Evolutionary conservation across 1,140 invertebrate species (phyloP).

Genomic region (Pseudomyrmex sp.): DNA sequence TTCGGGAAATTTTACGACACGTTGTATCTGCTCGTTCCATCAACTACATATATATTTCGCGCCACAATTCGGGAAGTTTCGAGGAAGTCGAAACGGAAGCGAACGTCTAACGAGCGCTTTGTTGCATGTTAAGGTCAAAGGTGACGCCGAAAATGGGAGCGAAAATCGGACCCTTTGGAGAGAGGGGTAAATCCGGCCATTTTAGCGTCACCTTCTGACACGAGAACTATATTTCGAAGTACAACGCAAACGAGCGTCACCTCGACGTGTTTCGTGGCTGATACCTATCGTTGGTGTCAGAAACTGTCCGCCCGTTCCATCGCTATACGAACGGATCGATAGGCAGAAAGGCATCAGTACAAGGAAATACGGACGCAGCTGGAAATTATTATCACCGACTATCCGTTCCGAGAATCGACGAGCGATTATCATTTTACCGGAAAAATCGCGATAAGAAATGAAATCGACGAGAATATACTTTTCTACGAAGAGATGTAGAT

Average conservation of each 20-base stretch:
- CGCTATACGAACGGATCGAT: conserved; percentile 26
- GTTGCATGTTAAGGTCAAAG: conserved; percentile 51
- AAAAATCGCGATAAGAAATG: conserved; percentile 1
- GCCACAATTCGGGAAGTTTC: conserved; percentile 43
- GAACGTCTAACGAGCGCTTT: conserved; percentile 37
- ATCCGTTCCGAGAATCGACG: neutral
- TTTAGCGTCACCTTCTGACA: conserved; percentile 53
- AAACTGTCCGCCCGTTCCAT: conserved; percentile 47
- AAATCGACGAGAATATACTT: neutral
- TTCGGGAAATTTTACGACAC: too few relatives aligned
- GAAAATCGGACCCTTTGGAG: neutral
- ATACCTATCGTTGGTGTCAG: conserved; percentile 45
- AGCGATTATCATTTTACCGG: neutral
- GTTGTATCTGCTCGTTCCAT: neutral
- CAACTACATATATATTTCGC: neutral
- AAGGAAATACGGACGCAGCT: neutral
- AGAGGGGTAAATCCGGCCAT: conserved; percentile 30
- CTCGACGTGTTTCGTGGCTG: conserved; percentile 38
- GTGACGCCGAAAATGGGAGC: conserved; percentile 52
- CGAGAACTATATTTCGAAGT: conserved; percentile 49
- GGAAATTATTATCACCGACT: conserved; percentile 20
- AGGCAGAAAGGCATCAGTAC: conserved; percentile 9
- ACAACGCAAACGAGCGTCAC: conserved; percentile 49
- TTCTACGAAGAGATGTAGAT: neutral
- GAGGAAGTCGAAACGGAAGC: conserved; percentile 45